Evolutionary conservation across 2,113 vertebrate genomes (phyloP).

Genomic region (Sturnira hondurensis): DNA sequence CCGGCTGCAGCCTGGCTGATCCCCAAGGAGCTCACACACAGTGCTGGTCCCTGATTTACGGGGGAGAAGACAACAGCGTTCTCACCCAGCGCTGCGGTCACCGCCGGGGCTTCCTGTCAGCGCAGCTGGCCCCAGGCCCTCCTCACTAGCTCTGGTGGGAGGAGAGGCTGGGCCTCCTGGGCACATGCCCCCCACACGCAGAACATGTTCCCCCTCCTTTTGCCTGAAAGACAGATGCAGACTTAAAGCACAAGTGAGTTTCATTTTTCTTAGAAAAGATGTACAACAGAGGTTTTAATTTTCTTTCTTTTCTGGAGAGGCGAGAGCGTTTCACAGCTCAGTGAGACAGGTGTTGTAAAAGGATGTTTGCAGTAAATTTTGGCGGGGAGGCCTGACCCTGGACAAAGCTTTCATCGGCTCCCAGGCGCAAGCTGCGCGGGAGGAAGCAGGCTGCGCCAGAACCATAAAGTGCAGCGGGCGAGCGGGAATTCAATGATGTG

Average conservation of each 20-base stretch:
- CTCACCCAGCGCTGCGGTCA: fast-evolving
- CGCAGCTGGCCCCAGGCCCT: not conserved
- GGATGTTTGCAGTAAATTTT: constrained; percentile 65
- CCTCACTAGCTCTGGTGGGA: no score
- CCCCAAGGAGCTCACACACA: fast-evolving
- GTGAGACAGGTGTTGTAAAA: constrained; percentile 64
- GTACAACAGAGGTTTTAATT: constrained; percentile 53
- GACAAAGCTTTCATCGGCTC: constrained; percentile 12
- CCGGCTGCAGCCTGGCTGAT: fast-evolving
- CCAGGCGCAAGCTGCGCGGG: not conserved
- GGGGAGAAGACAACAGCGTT: not conserved
- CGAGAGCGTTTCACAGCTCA: constrained; percentile 52
- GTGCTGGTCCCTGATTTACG: not conserved
- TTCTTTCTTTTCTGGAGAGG: constrained; percentile 41
- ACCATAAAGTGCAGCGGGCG: constrained; percentile 44
- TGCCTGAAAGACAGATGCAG: not conserved
- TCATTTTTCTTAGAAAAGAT: constrained; percentile 52
- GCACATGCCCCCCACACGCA: fast-evolving
- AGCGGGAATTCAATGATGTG: constrained; percentile 55
- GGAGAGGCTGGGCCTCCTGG: not conserved
- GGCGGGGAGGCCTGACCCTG: constrained; percentile 59
- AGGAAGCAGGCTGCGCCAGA: not conserved
- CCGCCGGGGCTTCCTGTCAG: fast-evolving
- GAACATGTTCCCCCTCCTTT: not conserved
- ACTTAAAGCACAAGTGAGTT: constrained; percentile 49